A percentile compares a stretch with the other conserved stretches of the same genome.
Evolutionary conservation across 1,140 invertebrate species (phyloP).

Genomic region (Drosophila pruinosa): DNA sequence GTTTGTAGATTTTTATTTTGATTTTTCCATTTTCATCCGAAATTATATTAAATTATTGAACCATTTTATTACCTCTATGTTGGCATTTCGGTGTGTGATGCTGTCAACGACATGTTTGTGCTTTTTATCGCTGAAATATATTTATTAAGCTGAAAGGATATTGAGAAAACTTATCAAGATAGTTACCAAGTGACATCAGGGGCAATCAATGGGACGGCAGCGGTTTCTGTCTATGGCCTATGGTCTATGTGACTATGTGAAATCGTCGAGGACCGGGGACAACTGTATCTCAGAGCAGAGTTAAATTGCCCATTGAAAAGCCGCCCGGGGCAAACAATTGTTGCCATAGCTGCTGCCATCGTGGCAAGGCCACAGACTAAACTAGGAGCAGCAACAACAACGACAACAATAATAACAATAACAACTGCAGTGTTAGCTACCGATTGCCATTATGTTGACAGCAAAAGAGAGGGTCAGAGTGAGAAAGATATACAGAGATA

Average conservation of each 20-base stretch:
- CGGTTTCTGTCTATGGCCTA: background rate
- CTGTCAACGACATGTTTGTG: slow-evolving; percentile 51
- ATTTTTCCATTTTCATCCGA: slow-evolving; percentile 29
- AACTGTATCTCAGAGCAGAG: slow-evolving; percentile 53
- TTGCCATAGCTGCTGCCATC: slow-evolving; percentile 25
- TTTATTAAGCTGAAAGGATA: slow-evolving; percentile 66
- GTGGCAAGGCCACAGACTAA: slow-evolving; percentile 54
- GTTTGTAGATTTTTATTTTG: background rate
- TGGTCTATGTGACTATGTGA: background rate
- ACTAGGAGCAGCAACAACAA: slow-evolving; percentile 28
- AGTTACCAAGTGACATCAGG: slow-evolving; percentile 39
- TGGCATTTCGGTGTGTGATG: background rate
- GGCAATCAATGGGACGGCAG: background rate
- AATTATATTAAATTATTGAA: slow-evolving; percentile 72
- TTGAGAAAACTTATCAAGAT: slow-evolving; percentile 66
- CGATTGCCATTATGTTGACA: slow-evolving; percentile 43
- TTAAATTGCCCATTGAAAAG: slow-evolving; percentile 75
- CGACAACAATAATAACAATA: slow-evolving; percentile 16
- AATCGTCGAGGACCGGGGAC: slow-evolving; percentile 34
- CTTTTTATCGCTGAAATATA: slow-evolving; percentile 54
- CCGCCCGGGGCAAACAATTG: slow-evolving; percentile 68
- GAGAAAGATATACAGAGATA: background rate
- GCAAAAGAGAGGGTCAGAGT: background rate
- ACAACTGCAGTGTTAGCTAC: slow-evolving; percentile 43
- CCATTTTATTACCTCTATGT: slow-evolving; percentile 55